Evolutionary conservation across 2,888 invertebrate species (phyloP), one percentile per base, ranked within the genome.

Genomic region (Andrena trimmerana): DNA sequence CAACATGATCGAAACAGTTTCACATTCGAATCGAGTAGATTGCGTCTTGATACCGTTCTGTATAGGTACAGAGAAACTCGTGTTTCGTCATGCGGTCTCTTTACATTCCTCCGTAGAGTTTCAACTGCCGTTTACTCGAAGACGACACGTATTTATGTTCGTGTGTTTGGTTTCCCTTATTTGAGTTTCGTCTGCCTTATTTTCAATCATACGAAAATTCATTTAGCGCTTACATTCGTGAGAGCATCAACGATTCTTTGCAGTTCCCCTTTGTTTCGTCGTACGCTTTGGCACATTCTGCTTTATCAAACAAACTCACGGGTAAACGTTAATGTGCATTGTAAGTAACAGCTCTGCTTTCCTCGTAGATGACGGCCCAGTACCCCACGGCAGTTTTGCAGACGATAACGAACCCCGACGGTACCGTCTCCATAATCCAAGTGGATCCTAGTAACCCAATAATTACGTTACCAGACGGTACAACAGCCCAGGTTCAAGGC

Each of bases 351-450:
- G 6, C 59, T 1, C 59, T 33, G 24, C 20, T 8, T 20, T 20
- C 16, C 62, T 77, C 57, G 36, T 92, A 95, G 95, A 95, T 95
- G 92, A 94, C 95, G 93, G 95, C 96, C 66, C 96, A 97, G 94
- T 98, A 97, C 94, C 96, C 97, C 77, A 98, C 98, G 83, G 97
- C 98, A 7, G 97, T 99, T 90, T 96, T 99, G 78, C 99, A 99
- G 94, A 98, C 98, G 7, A 98, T 99, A 94, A 98, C 98, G 90
- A 99, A 99, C 95, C 98, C 99, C 0, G 99, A 99, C 95, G 99
- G 99, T 85, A 97, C 98, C 10, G 98, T 99, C 85, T 99, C 99
- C 83, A 97, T 99, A 86, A 98, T 99, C 88, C 99, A 99, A 95
- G 98, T 98, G 90, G 98, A 98, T 95, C 98, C 98, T 73, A 97